Base-by-base conservation (phyloP, 1,140 invertebrate species). In the Drosophila fuyamai region DNA sequence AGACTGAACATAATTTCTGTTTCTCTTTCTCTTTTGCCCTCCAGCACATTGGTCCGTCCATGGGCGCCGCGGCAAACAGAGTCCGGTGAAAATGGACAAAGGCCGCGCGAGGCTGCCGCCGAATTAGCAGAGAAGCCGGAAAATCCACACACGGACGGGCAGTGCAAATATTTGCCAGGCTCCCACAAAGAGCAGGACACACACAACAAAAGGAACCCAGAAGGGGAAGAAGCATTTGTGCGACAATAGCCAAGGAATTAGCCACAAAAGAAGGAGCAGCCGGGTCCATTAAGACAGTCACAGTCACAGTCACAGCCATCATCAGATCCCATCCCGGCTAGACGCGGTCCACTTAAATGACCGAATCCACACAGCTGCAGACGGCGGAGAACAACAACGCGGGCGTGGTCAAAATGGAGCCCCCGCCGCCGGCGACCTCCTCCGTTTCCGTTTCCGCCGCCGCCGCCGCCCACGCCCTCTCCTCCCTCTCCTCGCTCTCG, bases 311-410 rank as follows among this genome's bases (percentile, higher is more conserved):
- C 29, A 40, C 8, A 23, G 10, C 10, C 27, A 23, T 23, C 47
- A 32, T 48, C 23, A 44, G 65, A 65, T 36, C 61, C 65, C 65
- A 66, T 53, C 38, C 35, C 36, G 65, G 43, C 65, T 57, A 83
- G 62, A 80, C 47, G 46, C 36, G 65, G 81, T 67, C 50, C 68
- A 74, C 71, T 81, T 89, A 89, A 92, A 92, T 92, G 91, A 92
- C 91, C 90, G 91, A 92, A 67, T 92, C 91, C 85, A 92, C 91
- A 29, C 91, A 92, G 76, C 74, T 92, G 68, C 91, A 92, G 77
- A 92, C 91, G 73, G 88, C 89, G 74, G 91, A 92, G 76, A 92
- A 92, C 53, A 92, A 92, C 73, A 92, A 92, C 79, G 88, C 91
- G 76, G 83, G 89, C 57, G 91, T 91, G 79, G 86, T 83, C 55